Conservation (phyloP, 2,888 invertebrate species). For the Diaphora mendica region DNA sequence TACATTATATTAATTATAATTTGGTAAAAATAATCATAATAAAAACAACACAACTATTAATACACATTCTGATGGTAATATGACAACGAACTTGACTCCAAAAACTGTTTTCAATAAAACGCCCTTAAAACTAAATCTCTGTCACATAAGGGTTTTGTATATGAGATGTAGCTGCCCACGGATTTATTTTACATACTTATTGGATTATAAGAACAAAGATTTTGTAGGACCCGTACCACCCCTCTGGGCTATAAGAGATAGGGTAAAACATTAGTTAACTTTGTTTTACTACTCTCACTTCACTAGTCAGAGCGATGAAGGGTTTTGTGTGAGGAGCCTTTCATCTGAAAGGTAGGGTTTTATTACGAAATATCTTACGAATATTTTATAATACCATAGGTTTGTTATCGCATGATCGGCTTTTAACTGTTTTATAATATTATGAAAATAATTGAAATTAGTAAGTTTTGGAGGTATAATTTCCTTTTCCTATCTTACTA, state of each 20-base stretch:
- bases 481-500: no score
- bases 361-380: conserved; percentile 8
- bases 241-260: conserved; percentile 13
- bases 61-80: no score
- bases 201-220: conserved; percentile 12
- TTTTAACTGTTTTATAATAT: not conserved
- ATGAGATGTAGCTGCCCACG: not conserved
- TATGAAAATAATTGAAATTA: not conserved
- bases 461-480: no score
- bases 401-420: not conserved
- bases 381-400: not conserved
- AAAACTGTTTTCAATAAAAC: not conserved
- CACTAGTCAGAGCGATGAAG: conserved; percentile 38
- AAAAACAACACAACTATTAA: no score
- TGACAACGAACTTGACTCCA: not conserved
- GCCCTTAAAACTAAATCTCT: not conserved
- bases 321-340: conserved; percentile 8
- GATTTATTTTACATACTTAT: conserved; percentile 4
- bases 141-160: not conserved
- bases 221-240: not conserved
- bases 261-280: conserved; percentile 19
- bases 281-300: conserved; percentile 23
- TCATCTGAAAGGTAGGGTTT: conserved; percentile 9
- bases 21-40: no score
- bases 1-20: no score